Conservation (phyloP, 2,888 invertebrate genomes). For the Conomelus anceps region DNA sequence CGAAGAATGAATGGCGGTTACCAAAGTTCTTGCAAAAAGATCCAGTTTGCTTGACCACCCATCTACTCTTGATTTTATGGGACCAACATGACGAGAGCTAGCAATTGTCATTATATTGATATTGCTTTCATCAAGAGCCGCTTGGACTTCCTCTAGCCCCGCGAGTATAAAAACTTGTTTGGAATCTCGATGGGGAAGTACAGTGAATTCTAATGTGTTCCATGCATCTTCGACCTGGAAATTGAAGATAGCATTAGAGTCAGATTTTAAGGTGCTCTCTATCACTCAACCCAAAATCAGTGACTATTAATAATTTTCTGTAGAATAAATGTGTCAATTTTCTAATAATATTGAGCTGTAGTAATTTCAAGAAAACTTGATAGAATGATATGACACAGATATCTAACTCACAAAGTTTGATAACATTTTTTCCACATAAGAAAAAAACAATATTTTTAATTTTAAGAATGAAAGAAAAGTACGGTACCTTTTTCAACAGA, state of each 20-base stretch:
- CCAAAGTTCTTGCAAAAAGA: constrained; percentile 74
- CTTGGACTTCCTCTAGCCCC: constrained; percentile 76
- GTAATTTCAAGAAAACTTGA: too few species aligned
- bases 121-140: constrained; percentile 74
- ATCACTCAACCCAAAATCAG: too few species aligned
- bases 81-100: constrained; percentile 78
- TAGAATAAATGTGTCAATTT: too few species aligned
- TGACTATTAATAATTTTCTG: too few species aligned
- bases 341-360: too few species aligned
- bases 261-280: too few species aligned
- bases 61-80: constrained; percentile 72
- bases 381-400: too few species aligned
- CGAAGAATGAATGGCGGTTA: constrained; percentile 39
- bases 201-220: constrained; percentile 70
- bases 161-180: constrained; percentile 80
- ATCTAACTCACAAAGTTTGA: too few species aligned
- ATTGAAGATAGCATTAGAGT: constrained; percentile 4
- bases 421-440: too few species aligned
- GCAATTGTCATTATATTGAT: constrained; percentile 81
- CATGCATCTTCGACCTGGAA: constrained; percentile 72
- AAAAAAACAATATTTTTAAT: too few species aligned
- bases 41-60: constrained; percentile 74
- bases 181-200: constrained; percentile 69
- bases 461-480: too few species aligned
- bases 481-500: constrained; percentile 70